phyloP scores from a whole-genome alignment of 1,140 invertebrate genomes.

The Leptopilina clavipes region DNA sequence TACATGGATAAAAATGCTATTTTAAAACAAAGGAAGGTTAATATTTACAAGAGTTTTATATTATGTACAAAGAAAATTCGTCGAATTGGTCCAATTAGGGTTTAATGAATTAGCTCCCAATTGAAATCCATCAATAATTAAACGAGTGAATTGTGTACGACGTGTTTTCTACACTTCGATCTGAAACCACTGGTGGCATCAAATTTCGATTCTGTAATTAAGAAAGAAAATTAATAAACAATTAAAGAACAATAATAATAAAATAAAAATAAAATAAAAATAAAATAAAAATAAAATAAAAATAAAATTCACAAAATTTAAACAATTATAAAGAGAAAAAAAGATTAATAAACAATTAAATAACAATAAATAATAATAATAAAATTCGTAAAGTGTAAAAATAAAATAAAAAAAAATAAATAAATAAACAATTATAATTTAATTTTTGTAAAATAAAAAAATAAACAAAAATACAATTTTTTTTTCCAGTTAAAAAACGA shows the following conservation, averaged over 20 bases:
- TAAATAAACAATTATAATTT: neutral
- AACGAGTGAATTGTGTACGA: conserved; percentile 34
- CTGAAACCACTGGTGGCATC: conserved; percentile 40
- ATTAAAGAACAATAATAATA: too few species aligned
- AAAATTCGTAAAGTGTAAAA: too few species aligned
- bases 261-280: too few species aligned
- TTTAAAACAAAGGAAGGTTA: neutral
- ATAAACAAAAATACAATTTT: neutral
- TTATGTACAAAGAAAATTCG: neutral
- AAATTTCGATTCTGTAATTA: conserved; percentile 46
- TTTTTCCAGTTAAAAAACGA: neutral
- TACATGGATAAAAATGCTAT: neutral
- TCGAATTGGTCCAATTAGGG: neutral
- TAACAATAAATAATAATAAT: too few species aligned
- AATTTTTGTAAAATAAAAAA: neutral
- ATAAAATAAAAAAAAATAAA: neutral
- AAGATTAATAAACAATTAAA: conserved; percentile 35
- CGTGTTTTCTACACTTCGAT: conserved; percentile 42
- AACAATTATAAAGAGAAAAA: too few species aligned
- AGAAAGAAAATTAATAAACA: conserved; percentile 16
- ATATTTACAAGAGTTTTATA: conserved; percentile 26
- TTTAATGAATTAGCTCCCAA: neutral
- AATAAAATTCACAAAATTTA: too few species aligned
- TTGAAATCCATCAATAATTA: conserved; percentile 33
- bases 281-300: too few species aligned